Evolutionary conservation across 2,113 vertebrate species (phyloP), one percentile per base, ranked within the genome.

Genomic region (Prietella phreatophila): DNA sequence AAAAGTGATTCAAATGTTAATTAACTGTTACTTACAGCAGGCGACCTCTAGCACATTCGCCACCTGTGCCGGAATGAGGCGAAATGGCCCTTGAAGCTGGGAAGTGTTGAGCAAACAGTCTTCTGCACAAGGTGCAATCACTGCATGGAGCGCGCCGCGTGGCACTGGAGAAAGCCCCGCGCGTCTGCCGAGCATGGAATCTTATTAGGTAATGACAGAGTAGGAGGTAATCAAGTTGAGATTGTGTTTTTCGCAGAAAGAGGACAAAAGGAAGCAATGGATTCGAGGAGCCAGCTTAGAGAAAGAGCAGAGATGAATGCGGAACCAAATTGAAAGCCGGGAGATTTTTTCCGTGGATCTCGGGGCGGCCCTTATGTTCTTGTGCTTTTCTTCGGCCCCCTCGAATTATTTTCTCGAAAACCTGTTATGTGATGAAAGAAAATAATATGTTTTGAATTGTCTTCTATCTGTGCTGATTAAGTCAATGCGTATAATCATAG

Each of bases 161-260:
- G 86, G 85, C 83, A 83, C 83, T 86, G 88, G 78, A 90, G 89
- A 91, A 88, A 87, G 81, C 78, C 86, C 65, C 36, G 88, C 83
- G 87, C 88, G 86, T 84, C 88, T 89, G 91, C 90, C 86, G 84
- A 73, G 89, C 90, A 82, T 67, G 82, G 89, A 91, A 91, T 92
- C 91, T 92, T 93, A 92, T 93, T 93, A 92, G 90, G 88, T 93
- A 93, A 93, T 92, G 92, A 92, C 92, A 92, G 92, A 91, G 92
- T 92, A 92, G 91, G 91, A 91, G 92, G 92, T 91, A 93, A 93
- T 93, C 92, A 92, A 91, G 92, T 92, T 92, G 92, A 91, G 91
- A 92, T 93, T 93, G 91, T 93, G 91, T 91, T 89, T 91, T 92
- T 84, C 88, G 88, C 92, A 84, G 85, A 92, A 92, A 86, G 91